Evolutionary conservation across 1,140 invertebrate genomes (phyloP).

Genomic region (Pristionchus pacificus): DNA sequence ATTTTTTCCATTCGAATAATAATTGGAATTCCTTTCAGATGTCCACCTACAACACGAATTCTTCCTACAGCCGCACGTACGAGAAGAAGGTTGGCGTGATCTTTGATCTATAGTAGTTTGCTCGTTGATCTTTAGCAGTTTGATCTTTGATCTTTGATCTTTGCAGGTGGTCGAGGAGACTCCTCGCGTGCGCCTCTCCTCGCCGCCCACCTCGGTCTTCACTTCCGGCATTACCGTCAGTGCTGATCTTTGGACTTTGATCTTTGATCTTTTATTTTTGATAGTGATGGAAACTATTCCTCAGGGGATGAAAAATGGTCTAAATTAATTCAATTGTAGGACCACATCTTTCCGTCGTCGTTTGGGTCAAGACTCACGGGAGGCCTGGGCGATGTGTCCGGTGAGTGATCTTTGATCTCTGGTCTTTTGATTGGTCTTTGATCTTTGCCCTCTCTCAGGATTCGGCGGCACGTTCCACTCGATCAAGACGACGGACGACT

Average conservation of each 20-base stretch:
- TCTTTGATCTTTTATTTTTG: too few species aligned
- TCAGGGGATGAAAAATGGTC: too few species aligned
- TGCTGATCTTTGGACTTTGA: background rate
- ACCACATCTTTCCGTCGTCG: background rate
- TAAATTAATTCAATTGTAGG: too few species aligned
- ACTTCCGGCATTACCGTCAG: background rate
- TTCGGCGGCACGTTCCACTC: slow-evolving; percentile 16
- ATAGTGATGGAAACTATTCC: too few species aligned
- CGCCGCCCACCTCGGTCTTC: background rate
- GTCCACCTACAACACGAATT: slow-evolving; percentile 31
- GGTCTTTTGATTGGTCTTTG: too few species aligned
- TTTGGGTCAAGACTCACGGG: too few species aligned
- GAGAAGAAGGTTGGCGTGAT: slow-evolving; percentile 40
- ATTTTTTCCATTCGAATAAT: background rate
- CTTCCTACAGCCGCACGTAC: slow-evolving; percentile 34
- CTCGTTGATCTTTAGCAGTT: too few species aligned
- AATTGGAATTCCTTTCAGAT: slow-evolving; percentile 5
- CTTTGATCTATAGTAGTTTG: too few species aligned
- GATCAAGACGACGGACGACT: slow-evolving; percentile 22
- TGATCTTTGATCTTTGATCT: too few species aligned
- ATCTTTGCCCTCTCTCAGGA: background rate
- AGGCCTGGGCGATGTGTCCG: too few species aligned
- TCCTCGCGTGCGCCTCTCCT: slow-evolving; percentile 24
- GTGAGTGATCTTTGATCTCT: too few species aligned
- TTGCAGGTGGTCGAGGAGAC: slow-evolving; percentile 26